phyloP scores from a whole-genome alignment of 2,888 invertebrate genomes.

The Callosobruchus maculatus region DNA sequence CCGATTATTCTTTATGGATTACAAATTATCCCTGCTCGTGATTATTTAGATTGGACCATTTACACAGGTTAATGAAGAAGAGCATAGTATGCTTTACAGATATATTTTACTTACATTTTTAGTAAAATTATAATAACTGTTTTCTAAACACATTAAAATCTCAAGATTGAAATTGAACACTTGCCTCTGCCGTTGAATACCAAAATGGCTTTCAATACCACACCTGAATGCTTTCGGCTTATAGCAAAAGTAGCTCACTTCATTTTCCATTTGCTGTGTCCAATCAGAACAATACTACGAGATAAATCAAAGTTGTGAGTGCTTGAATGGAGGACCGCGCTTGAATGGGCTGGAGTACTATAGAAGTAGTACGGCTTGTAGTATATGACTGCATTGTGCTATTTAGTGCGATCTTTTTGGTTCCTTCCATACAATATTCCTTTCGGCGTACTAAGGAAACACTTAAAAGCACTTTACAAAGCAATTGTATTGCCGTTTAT shows the following conservation, averaged over 20 bases:
- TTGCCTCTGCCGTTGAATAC: neutral
- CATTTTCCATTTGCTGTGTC: neutral
- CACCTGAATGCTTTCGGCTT: neutral
- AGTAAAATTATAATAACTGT: no score
- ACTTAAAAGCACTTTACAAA: slow-evolving; percentile 11
- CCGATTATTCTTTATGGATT: no score
- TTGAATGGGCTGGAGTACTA: neutral
- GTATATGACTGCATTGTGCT: neutral
- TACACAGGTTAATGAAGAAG: no score
- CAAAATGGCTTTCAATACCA: neutral
- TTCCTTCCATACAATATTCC: slow-evolving; percentile 2
- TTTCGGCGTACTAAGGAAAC: slow-evolving; percentile 6
- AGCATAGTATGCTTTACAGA: no score
- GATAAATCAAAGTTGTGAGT: neutral
- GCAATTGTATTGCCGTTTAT: slow-evolving; percentile 1
- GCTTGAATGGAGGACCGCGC: slow-evolving; percentile 4
- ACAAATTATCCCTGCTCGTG: no score
- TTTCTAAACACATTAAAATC: no score
- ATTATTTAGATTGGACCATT: no score
- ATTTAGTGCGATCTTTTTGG: neutral
- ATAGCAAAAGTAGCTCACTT: neutral
- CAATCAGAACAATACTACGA: neutral
- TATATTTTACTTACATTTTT: no score
- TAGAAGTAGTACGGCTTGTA: neutral
- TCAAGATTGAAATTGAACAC: neutral